Evolutionary conservation across 1,140 invertebrate genomes (phyloP).

Genomic region (Glossosoma conforme): DNA sequence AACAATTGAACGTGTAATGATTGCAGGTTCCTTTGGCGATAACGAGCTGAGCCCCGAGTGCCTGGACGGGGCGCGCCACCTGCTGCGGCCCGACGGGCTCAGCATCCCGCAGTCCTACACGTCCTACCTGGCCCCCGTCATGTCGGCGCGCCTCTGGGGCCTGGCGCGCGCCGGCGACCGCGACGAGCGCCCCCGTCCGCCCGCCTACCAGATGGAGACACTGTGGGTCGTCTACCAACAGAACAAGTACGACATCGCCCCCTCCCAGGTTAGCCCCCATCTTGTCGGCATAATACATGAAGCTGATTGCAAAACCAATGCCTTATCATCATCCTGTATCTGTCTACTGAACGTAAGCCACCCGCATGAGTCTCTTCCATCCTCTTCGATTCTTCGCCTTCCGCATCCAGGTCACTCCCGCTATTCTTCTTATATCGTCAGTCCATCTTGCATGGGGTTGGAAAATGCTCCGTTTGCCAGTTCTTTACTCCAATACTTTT

Average conservation of each 20-base stretch:
- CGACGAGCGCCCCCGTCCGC: conserved; percentile 25
- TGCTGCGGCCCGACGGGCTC: conserved; percentile 84
- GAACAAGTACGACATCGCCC: conserved; percentile 80
- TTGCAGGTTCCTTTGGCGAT: conserved; percentile 90
- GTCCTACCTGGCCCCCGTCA: conserved; percentile 84
- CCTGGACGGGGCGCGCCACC: conserved; percentile 88
- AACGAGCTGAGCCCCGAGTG: conserved; percentile 99
- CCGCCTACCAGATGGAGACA: conserved; percentile 67
- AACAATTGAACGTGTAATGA: too few relatives aligned
- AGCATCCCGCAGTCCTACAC: conserved; percentile 90
- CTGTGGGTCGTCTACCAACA: conserved; percentile 91
- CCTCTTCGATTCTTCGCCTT: too few relatives aligned
- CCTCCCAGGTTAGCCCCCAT: conserved; percentile 54
- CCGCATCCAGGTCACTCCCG: too few relatives aligned
- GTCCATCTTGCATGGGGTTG: too few relatives aligned
- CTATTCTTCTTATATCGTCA: too few relatives aligned
- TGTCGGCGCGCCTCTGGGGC: conserved; percentile 49
- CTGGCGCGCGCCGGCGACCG: conserved; percentile 39
- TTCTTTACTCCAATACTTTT: too few relatives aligned
- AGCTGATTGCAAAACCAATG: background rate
- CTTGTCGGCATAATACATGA: background rate
- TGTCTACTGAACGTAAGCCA: too few relatives aligned
- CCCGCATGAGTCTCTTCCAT: too few relatives aligned
- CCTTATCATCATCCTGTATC: background rate
- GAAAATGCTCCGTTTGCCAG: too few relatives aligned